Conservation (phyloP, 2,888 invertebrate species). For the Mellilla xanthometata region DNA sequence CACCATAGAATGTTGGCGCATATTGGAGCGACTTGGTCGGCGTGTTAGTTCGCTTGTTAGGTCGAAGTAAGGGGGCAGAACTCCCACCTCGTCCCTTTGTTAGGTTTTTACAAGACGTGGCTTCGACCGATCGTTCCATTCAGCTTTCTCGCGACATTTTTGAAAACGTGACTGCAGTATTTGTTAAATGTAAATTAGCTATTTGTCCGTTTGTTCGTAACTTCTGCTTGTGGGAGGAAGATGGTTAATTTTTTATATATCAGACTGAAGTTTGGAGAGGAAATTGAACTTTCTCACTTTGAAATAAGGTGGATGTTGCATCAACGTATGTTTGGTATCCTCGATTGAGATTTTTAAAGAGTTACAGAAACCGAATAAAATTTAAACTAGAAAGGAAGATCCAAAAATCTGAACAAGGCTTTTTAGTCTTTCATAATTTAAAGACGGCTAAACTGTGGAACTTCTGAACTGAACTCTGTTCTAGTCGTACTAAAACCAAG, state of each 20-base stretch:
- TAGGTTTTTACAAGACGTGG: background rate
- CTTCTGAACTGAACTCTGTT: too few species aligned
- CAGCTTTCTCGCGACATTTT: conserved; percentile 58
- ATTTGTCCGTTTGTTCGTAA: conserved; percentile 65
- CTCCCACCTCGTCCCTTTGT: background rate
- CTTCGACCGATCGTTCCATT: conserved; percentile 12
- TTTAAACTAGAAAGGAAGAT: too few species aligned
- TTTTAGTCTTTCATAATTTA: too few species aligned
- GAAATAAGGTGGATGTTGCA: conserved; percentile 1
- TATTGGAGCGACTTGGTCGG: too few species aligned
- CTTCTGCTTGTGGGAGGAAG: conserved; percentile 51
- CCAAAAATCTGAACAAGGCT: too few species aligned
- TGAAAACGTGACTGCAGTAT: conserved; percentile 81
- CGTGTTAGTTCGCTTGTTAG: too few species aligned
- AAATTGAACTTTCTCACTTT: conserved; percentile 26
- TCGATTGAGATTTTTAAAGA: conserved; percentile 12
- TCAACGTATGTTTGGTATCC: background rate
- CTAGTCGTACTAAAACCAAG: too few species aligned
- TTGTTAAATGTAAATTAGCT: conserved; percentile 83
- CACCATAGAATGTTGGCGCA: too few species aligned
- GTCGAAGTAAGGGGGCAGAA: too few species aligned
- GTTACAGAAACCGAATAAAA: conserved; percentile 9
- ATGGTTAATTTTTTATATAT: conserved; percentile 56
- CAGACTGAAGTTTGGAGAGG: conserved; percentile 13
- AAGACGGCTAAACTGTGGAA: too few species aligned